Evolutionary conservation across 64 coral and sea anemone genomes (phyloP).

Genomic region (Dendrophyllia cribrosa): DNA sequence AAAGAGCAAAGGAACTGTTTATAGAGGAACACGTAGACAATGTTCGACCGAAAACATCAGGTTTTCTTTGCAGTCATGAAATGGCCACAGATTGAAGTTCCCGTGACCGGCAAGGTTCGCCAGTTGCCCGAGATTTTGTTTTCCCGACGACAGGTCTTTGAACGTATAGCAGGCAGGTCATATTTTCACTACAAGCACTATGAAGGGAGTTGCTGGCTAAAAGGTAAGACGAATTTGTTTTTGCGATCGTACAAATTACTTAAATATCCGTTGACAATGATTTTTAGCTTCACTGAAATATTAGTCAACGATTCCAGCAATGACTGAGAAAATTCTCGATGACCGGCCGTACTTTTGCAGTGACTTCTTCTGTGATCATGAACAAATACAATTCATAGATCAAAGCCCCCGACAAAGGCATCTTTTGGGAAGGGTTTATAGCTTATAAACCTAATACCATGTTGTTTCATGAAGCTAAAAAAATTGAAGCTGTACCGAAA

Average conservation of each 20-base stretch:
- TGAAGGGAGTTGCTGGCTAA: background rate
- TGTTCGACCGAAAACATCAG: background rate
- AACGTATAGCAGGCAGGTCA: background rate
- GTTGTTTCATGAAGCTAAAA: background rate
- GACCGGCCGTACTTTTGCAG: background rate
- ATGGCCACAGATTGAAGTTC: background rate
- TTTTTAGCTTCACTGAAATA: background rate
- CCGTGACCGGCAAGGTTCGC: background rate
- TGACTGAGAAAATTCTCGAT: too few species aligned
- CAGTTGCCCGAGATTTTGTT: constrained; percentile 14
- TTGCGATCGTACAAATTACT: background rate
- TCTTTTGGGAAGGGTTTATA: background rate
- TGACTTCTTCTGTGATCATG: background rate
- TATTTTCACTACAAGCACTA: background rate
- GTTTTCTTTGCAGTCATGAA: background rate
- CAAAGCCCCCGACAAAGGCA: background rate
- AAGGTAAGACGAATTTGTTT: background rate
- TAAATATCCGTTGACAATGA: background rate
- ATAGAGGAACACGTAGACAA: background rate
- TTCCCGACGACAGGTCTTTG: constrained; percentile 47
- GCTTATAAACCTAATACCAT: background rate
- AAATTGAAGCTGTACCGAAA: background rate
- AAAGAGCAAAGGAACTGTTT: background rate
- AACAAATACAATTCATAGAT: background rate
- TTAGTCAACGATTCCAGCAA: too few species aligned